phyloP scores from a whole-genome alignment of 23 tunicate genomes.

The Halocynthia aurantium region DNA sequence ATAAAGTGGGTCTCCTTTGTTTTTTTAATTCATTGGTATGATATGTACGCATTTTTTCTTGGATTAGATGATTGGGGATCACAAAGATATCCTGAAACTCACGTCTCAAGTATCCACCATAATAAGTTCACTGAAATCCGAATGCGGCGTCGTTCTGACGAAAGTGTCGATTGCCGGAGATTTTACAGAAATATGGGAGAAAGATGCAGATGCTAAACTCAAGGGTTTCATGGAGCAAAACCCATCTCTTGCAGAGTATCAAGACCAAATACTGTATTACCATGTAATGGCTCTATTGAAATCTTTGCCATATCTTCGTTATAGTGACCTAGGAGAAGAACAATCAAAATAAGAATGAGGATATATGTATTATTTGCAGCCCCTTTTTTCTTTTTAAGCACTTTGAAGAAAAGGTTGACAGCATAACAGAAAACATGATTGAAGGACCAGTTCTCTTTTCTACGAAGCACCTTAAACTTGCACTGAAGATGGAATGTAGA shows the following conservation, averaged over 20 bases:
- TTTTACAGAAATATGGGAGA: constrained; percentile 78
- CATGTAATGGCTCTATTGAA: constrained; percentile 23
- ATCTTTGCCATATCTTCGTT: no score
- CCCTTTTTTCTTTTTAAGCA: background rate
- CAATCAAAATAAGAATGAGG: no score
- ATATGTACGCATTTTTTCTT: background rate
- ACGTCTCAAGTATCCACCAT: constrained; percentile 41
- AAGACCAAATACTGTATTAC: constrained; percentile 60
- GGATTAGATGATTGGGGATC: constrained; percentile 45
- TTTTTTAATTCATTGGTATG: no score
- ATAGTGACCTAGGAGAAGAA: no score
- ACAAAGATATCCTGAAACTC: constrained; percentile 79
- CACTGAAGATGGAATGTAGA: constrained; percentile 81
- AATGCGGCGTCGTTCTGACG: constrained; percentile 61
- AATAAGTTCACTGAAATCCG: constrained; percentile 58
- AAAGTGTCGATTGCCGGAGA: constrained; percentile 43
- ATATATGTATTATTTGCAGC: no score
- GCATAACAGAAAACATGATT: constrained; percentile 29
- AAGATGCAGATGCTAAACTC: constrained; percentile 78
- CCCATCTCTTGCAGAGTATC: constrained; percentile 72
- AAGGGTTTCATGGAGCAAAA: constrained; percentile 47
- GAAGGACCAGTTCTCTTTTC: constrained; percentile 83
- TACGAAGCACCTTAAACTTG: constrained; percentile 69
- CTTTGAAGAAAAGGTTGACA: constrained; percentile 50
- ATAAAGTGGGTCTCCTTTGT: constrained; percentile 27